Conservation (phyloP, 2,888 invertebrate species). For the Trichogramma evanescens region DNA sequence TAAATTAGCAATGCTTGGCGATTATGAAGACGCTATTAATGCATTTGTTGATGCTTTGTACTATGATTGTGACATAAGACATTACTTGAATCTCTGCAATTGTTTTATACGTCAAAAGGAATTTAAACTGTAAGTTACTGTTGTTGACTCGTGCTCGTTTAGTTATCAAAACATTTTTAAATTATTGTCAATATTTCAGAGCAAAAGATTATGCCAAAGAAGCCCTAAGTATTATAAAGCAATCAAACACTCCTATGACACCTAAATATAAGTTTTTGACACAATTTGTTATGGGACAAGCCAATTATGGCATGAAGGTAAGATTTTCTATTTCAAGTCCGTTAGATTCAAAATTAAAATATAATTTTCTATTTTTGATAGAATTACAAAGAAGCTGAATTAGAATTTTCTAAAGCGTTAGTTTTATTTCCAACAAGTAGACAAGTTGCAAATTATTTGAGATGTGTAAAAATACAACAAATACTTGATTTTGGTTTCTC, state of each 20-base stretch:
- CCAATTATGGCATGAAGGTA: background rate
- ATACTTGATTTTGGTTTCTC: background rate
- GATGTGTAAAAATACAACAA: background rate
- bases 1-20: background rate
- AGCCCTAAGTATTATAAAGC: background rate
- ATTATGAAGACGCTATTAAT: background rate
- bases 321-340: background rate
- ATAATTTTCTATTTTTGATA: background rate
- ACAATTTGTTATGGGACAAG: slow-evolving; percentile 1
- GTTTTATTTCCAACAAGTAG: too few relatives aligned
- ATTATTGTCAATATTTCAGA: background rate
- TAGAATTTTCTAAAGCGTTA: background rate
- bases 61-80: background rate
- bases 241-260: background rate
- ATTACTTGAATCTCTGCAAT: slow-evolving; percentile 4
- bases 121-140: background rate
- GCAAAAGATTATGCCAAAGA: background rate
- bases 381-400: background rate
- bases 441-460: too few relatives aligned
- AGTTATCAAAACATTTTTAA: too few relatives aligned
- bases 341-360: background rate
- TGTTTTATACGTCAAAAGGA: background rate
- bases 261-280: background rate
- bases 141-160: background rate
- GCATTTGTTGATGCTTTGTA: background rate